Evolutionary conservation across 2,797 vertebrate genomes (phyloP).

Genomic region (Propithecus deckenii): DNA sequence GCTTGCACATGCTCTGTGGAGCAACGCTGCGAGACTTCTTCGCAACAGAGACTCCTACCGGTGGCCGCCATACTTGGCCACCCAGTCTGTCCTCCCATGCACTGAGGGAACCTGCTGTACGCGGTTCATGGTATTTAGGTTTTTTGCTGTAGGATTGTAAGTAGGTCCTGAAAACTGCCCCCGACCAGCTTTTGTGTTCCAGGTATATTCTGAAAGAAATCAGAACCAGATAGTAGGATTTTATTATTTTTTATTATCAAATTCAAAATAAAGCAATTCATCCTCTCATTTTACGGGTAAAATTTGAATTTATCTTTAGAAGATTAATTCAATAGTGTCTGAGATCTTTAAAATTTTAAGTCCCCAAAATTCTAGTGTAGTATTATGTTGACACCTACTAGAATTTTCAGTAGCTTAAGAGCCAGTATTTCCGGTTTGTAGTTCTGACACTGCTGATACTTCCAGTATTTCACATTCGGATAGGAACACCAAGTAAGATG

Average conservation of each 20-base stretch:
- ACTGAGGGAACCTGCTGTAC: conserved; percentile 90
- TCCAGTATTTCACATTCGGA: background rate
- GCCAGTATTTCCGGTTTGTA: background rate
- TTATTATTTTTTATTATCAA: conserved; percentile 2
- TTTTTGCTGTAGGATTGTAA: conserved; percentile 90
- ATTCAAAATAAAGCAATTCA: conserved; percentile 9
- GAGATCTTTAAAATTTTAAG: background rate
- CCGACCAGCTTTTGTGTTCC: conserved; percentile 90
- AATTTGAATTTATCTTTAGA: conserved; percentile 21
- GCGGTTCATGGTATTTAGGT: conserved; percentile 86
- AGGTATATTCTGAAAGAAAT: conserved; percentile 90
- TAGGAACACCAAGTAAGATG: background rate
- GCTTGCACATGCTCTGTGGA: background rate
- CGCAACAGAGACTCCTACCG: conserved; percentile 83
- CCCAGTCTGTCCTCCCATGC: conserved; percentile 96
- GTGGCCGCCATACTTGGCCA: conserved; percentile 95
- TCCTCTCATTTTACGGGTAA: background rate
- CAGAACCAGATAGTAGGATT: conserved; percentile 44
- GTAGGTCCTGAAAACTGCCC: conserved; percentile 87
- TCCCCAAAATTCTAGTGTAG: background rate
- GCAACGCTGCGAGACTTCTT: background rate
- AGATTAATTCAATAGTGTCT: background rate
- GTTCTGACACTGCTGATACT: background rate
- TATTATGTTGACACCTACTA: background rate
- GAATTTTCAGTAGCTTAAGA: background rate